phyloP scores from a whole-genome alignment of 1,140 invertebrate genomes.

The Heliconius congener region DNA sequence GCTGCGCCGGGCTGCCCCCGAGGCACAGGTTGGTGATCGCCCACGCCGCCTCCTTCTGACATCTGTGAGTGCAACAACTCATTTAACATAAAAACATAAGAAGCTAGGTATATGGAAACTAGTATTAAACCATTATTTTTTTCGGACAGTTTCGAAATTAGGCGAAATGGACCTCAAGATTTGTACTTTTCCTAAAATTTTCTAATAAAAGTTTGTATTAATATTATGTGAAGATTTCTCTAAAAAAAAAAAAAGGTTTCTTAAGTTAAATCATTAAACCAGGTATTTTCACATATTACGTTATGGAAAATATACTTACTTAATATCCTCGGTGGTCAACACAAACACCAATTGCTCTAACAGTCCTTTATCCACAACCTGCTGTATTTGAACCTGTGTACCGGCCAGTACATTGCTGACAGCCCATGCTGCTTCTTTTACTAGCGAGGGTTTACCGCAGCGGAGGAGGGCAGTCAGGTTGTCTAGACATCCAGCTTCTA shows the following conservation, averaged over 20 bases:
- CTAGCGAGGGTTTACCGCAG: conserved; percentile 87
- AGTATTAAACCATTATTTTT: too few species aligned
- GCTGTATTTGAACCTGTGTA: conserved; percentile 95
- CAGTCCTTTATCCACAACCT: conserved; percentile 87
- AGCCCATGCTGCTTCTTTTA: conserved; percentile 98
- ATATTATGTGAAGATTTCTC: too few species aligned
- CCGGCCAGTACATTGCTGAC: conserved; percentile 99
- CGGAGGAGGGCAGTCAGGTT: conserved; percentile 88
- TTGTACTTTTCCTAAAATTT: too few species aligned
- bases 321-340: conserved; percentile 80
- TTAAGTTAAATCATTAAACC: too few species aligned
- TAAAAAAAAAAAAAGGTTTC: too few species aligned
- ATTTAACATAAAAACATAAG: neutral
- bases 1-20: conserved; percentile 94
- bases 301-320: conserved; percentile 45
- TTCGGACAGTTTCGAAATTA: too few species aligned
- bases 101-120: too few species aligned
- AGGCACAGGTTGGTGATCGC: conserved; percentile 98
- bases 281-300: too few species aligned
- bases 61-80: conserved; percentile 83
- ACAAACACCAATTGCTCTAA: conserved; percentile 87
- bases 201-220: too few species aligned
- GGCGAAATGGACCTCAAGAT: too few species aligned
- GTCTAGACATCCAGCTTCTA: conserved; percentile 89
- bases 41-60: conserved; percentile 99